These are phyloP conservation scores for Oligia latruncula DNA, from an alignment of 2,888 invertebrate species.

Conservation along the genomic window DNA sequence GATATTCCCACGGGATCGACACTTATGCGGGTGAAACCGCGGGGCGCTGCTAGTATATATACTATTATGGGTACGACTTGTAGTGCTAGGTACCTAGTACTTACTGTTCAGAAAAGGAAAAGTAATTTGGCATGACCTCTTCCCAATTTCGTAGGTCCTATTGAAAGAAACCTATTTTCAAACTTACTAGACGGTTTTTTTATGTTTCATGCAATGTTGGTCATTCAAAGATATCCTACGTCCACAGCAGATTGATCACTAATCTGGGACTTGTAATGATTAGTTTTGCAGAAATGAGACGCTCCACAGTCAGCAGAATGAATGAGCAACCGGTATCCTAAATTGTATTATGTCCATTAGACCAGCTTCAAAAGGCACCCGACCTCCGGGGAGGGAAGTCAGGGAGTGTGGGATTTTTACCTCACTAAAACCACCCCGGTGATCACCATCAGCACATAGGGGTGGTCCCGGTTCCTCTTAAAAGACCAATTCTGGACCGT, in stretches of 20 bases:
- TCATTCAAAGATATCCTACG: background rate
- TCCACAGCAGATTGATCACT: background rate
- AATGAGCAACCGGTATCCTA: background rate
- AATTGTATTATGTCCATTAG: background rate
- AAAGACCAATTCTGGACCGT: too few relatives aligned
- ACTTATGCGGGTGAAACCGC: too few relatives aligned
- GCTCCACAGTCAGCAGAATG: background rate
- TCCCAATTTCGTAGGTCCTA: background rate
- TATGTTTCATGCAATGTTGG: constrained; percentile 7
- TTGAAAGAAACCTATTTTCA: constrained; percentile 18
- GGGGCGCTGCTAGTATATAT: too few relatives aligned
- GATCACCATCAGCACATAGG: too few relatives aligned
- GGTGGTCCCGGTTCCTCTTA: too few relatives aligned
- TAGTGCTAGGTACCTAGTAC: too few relatives aligned
- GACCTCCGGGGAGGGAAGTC: too few relatives aligned
- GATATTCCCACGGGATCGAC: too few relatives aligned
- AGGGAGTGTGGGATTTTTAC: too few relatives aligned
- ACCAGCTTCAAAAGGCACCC: too few relatives aligned
- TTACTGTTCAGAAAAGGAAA: constrained; percentile 15
- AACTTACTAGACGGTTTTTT: background rate
- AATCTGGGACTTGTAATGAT: background rate
- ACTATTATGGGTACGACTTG: too few relatives aligned
- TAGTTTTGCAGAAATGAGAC: constrained; percentile 1
- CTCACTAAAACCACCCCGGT: too few relatives aligned
- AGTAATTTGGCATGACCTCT: constrained; percentile 10